Percentiles rank a stretch among this genome's conserved stretches.
Evolutionary conservation across 2,888 invertebrate species (phyloP).

Genomic region (Epinotia bilunana): DNA sequence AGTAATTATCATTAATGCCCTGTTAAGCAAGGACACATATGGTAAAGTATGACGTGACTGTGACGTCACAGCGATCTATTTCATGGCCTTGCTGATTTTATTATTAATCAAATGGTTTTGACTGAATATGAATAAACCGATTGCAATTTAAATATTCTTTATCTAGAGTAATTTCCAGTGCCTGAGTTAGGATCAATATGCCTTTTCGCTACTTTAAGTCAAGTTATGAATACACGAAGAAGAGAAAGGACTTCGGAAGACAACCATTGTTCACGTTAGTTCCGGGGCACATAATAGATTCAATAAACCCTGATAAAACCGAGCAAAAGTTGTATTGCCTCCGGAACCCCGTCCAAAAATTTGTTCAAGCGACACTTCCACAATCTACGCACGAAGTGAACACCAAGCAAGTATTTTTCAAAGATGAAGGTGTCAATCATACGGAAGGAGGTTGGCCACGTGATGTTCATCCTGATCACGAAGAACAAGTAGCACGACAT

Average conservation of each 20-base stretch:
- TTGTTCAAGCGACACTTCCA: slow-evolving; percentile 75
- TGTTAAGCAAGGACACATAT: slow-evolving; percentile 72
- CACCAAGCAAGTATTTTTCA: slow-evolving; percentile 84
- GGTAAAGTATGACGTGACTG: slow-evolving; percentile 58
- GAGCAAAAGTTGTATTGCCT: slow-evolving; percentile 76
- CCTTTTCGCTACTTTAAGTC: slow-evolving; percentile 61
- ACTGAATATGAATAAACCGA: slow-evolving; percentile 6
- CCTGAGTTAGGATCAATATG: slow-evolving; percentile 50
- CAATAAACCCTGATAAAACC: slow-evolving; percentile 68
- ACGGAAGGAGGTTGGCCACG: slow-evolving; percentile 94
- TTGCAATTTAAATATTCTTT: background rate
- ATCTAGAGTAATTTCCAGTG: background rate
- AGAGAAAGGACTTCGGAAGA: slow-evolving; percentile 78
- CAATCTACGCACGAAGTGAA: slow-evolving; percentile 84
- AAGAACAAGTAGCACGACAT: slow-evolving; percentile 89
- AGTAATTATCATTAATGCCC: slow-evolving; percentile 44
- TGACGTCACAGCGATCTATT: slow-evolving; percentile 56
- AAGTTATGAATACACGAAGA: slow-evolving; percentile 78
- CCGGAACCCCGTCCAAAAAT: slow-evolving; percentile 80
- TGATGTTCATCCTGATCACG: slow-evolving; percentile 86
- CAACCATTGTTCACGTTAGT: slow-evolving; percentile 76
- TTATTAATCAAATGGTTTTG: slow-evolving; percentile 48
- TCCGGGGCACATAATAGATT: slow-evolving; percentile 73
- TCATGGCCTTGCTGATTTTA: slow-evolving; percentile 68
- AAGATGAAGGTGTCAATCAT: slow-evolving; percentile 88